Base-by-base conservation (phyloP, 1,140 invertebrate species). In the Conus betulinus region DNA sequence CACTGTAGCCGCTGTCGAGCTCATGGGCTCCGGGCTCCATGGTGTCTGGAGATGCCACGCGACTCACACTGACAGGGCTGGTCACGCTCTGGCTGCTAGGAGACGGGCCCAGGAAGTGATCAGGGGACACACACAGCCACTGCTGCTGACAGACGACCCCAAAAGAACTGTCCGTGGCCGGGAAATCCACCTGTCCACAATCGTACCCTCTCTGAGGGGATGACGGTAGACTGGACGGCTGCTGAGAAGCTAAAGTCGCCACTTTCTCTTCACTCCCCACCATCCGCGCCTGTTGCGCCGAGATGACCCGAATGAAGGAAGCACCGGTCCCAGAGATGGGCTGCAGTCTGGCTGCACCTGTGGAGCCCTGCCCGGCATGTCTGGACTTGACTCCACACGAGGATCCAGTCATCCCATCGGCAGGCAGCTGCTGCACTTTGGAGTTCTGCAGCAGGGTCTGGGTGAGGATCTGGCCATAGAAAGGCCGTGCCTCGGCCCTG, bases 1-100 rank as follows among this genome's bases (percentile, higher is more conserved):
- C 82, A 39, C 82, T 84, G 82, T 63, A 84, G 13, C 82, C 82
- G 55, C 82, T 84, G 82, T 84, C 82, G 6, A 23, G 5, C 7
- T 84, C 82, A 13, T 53, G 81, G 27, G 25, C 20, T 11, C 1
- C 23, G 8, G 13, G 17, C 13, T 81, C 51, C 51, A 51, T 20
- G 39, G 79, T 81, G 51, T 81, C 79, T 5, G 79, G 51, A 53
- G 79, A 81, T 2, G 6, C 79, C 17, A 23, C 17, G 51, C 53
- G 20, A 51, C 51, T 15, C 39, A 8, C 79, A 51, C 79, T 81
- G 39, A 51, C 51, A 23, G 79, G 79, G 51, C 79, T 81, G 79
- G 27, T 53, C 39, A 13, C 79, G 15, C 10, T 25, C 5, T 81
- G 51, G 39, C 79, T 53, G 15, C 3, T 3, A 81, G 79, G 79